Evolutionary conservation across 2,797 vertebrate genomes (phyloP).

Genomic region (Spheniscus humboldti): DNA sequence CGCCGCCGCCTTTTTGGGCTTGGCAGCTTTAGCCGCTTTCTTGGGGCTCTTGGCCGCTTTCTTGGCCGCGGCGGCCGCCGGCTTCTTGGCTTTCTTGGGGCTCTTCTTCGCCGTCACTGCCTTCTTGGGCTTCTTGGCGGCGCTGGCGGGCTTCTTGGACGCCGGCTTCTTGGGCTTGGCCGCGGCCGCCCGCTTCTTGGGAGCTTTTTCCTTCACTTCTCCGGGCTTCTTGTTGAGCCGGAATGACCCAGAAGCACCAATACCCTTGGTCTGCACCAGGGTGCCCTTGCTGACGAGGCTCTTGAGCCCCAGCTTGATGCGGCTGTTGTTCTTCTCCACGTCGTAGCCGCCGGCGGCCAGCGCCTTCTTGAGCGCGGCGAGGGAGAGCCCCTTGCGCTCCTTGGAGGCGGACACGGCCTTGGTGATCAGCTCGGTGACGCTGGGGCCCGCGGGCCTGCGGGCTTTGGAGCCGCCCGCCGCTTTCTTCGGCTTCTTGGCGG

Average conservation of each 20-base stretch:
- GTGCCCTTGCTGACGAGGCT: conserved; percentile 76
- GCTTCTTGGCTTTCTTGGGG: conserved; percentile 47
- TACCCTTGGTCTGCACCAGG: conserved; percentile 75
- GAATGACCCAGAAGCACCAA: not conserved
- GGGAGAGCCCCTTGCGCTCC: conserved; percentile 72
- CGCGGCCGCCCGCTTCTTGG: not conserved
- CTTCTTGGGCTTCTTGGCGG: conserved; percentile 49
- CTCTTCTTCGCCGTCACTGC: not conserved
- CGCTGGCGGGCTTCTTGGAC: conserved; percentile 19
- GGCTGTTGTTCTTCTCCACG: conserved; percentile 79
- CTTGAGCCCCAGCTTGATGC: conserved; percentile 74
- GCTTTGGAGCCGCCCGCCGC: not conserved
- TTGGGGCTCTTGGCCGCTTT: conserved; percentile 30
- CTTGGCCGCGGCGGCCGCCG: accelerated
- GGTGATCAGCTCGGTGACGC: not conserved
- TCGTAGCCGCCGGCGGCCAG: conserved; percentile 67
- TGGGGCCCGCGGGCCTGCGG: conserved; percentile 38
- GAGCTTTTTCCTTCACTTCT: not conserved
- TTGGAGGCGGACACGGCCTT: conserved; percentile 71
- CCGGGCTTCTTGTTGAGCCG: conserved; percentile 70
- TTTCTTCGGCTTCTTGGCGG: conserved; percentile 46
- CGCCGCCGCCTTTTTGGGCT: not conserved
- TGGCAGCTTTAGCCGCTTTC: not conserved
- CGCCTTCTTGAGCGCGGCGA: conserved; percentile 80
- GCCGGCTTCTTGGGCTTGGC: conserved; percentile 56